Evolutionary conservation across 2,797 vertebrate genomes (phyloP), one percentile per base, ranked within the genome.

Genomic region (Sebastes oblongus): DNA sequence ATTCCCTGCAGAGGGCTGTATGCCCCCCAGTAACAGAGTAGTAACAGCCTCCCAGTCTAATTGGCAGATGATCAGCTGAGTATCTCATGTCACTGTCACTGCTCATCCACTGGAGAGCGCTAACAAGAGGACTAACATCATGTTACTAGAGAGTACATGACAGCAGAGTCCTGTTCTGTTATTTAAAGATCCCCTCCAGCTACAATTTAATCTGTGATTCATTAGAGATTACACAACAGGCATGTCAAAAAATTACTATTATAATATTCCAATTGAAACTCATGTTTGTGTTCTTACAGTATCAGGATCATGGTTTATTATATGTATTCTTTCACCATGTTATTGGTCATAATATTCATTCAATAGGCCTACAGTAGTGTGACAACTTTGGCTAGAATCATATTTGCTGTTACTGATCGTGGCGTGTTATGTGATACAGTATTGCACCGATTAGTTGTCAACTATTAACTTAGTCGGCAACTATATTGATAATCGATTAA

Each of bases 31-130:
- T 22, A 4, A 62, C 3, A 18, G 8, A 36, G 11, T 54, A 8
- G 30, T 55, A 11, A 42, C 1, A 34, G 30, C 59, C 59, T 13
- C 34, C 11, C 20, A 68, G 9, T 64, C 11, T 58, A 52, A 66
- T 10, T 50, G 16, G 30, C 69, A 78, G 39, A 64, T 66, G 36
- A 66, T 59, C 22, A 60, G 8, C 30, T 64, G 69, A 30, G 16
- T 4, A 7, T 30, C 10, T 54, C 30, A 30, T 20, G 42, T 77
- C 46, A 58, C 16, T 42, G 46, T 42, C 61, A 1, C 14, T 24
- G 16, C 11, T 56, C 13, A 6, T 70, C 89, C 89, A 78, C 86
- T 80, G 56, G 89, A 69, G 87, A 6, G 81, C 76, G 81, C 85
- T 80, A 29, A 72, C 20, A 20, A 14, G n/a, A 66, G 6, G 59